Percentiles rank a stretch among this genome's conserved stretches.
Conservation (phyloP, 2,888 invertebrate genomes). For the Invenusta paracnida region DNA sequence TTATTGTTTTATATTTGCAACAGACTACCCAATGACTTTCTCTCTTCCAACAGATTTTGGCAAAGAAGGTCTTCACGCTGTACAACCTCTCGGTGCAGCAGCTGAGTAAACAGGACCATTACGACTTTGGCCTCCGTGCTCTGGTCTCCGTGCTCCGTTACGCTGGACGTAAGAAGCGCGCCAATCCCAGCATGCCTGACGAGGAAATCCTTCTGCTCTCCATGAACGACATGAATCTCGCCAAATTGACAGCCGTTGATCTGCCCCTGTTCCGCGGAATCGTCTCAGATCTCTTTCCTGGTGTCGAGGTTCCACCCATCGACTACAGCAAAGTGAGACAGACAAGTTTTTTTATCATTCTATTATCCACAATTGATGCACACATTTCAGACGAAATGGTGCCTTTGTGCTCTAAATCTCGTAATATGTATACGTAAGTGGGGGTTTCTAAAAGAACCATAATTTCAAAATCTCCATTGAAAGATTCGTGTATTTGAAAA, state of each 20-base stretch:
- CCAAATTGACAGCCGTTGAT: slow-evolving; percentile 77
- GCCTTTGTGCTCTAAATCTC: too few species aligned
- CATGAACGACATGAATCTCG: slow-evolving; percentile 86
- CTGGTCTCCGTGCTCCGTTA: slow-evolving; percentile 77
- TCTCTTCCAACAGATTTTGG: slow-evolving; percentile 53
- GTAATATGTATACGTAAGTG: too few species aligned
- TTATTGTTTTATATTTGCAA: too few species aligned
- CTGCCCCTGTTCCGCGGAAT: slow-evolving; percentile 79
- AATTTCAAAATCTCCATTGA: too few species aligned
- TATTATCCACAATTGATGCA: too few species aligned
- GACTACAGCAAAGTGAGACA: slow-evolving; percentile 75
- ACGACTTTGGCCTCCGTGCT: slow-evolving; percentile 81
- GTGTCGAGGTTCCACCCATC: slow-evolving; percentile 69
- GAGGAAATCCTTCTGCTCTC: slow-evolving; percentile 69
- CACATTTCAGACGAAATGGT: too few species aligned
- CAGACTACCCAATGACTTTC: too few species aligned
- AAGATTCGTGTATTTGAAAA: too few species aligned
- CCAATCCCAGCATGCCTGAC: slow-evolving; percentile 56
- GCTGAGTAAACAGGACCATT: slow-evolving; percentile 80
- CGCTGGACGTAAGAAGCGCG: slow-evolving; percentile 74
- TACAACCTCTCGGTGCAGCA: slow-evolving; percentile 79
- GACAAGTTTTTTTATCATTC: too few species aligned
- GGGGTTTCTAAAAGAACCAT: too few species aligned
- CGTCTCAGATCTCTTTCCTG: slow-evolving; percentile 79
- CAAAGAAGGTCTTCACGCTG: slow-evolving; percentile 68